These are phyloP conservation scores for Cabera pusaria DNA, from an alignment of 2,888 invertebrate genomes.

Conservation along the genomic window DNA sequence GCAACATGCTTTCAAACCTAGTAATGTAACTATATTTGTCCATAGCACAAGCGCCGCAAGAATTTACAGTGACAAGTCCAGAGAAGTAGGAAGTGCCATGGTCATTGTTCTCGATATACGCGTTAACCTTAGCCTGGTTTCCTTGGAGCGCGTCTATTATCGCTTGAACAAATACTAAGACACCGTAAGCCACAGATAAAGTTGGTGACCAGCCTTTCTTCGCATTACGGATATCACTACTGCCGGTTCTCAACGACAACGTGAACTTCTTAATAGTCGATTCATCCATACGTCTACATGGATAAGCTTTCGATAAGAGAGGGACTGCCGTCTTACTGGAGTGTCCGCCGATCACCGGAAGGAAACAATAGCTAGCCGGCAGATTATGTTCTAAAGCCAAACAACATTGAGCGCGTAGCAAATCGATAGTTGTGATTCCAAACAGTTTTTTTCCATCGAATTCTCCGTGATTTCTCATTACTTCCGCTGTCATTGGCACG, in stretches of 20 bases:
- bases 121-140: slow-evolving; percentile 43
- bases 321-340: slow-evolving; percentile 89
- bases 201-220: slow-evolving; percentile 84
- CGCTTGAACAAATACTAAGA: slow-evolving; percentile 81
- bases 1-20: slow-evolving; percentile 51
- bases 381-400: slow-evolving; percentile 86
- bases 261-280: slow-evolving; percentile 62
- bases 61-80: slow-evolving; percentile 50
- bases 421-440: slow-evolving; percentile 89
- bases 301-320: slow-evolving; percentile 88
- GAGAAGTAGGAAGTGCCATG: slow-evolving; percentile 64
- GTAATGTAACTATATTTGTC: slow-evolving; percentile 48
- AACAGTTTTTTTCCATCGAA: slow-evolving; percentile 86
- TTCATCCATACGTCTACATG: slow-evolving; percentile 72
- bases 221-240: slow-evolving; percentile 84
- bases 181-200: slow-evolving; percentile 86
- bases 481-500: slow-evolving; percentile 72
- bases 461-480: slow-evolving; percentile 58
- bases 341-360: slow-evolving; percentile 92
- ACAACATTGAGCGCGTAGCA: slow-evolving; percentile 89
- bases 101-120: slow-evolving; percentile 64
- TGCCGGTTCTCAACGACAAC: slow-evolving; percentile 76
- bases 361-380: slow-evolving; percentile 85
- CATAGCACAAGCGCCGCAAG: slow-evolving; percentile 52
- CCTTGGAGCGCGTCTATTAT: slow-evolving; percentile 76